Evolutionary conservation across 2,888 invertebrate genomes (phyloP).

Genomic region (Napeogenes inachia): DNA sequence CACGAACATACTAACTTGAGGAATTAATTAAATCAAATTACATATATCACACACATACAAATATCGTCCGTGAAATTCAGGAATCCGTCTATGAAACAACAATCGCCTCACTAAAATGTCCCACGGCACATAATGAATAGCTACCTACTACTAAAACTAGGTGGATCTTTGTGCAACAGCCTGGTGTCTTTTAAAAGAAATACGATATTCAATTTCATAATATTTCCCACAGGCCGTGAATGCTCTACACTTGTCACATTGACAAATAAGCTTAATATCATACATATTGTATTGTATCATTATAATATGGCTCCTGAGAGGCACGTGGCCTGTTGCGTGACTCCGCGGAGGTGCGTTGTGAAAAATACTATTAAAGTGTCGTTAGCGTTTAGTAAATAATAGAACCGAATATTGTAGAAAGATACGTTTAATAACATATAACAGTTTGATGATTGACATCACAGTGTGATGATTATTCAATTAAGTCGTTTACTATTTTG

Average conservation of each 20-base stretch:
- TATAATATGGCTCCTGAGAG: constrained; percentile 14
- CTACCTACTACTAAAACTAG: constrained; percentile 75
- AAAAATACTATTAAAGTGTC: constrained; percentile 35
- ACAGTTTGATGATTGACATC: not conserved
- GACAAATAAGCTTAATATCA: constrained; percentile 74
- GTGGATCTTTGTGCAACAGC: constrained; percentile 77
- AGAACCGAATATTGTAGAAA: not conserved
- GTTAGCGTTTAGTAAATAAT: constrained; percentile 18
- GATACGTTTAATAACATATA: too few relatives aligned
- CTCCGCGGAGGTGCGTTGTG: constrained; percentile 48
- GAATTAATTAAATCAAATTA: constrained; percentile 1
- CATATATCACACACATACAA: constrained; percentile 13
- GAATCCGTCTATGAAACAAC: constrained; percentile 72
- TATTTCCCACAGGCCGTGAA: constrained; percentile 72
- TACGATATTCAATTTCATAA: constrained; percentile 77
- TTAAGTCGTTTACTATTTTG: too few relatives aligned
- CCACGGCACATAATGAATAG: constrained; percentile 77
- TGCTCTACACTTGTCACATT: constrained; percentile 50
- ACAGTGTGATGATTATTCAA: too few relatives aligned
- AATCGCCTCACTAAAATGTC: constrained; percentile 66
- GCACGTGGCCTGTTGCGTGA: constrained; percentile 35
- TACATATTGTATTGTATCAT: constrained; percentile 58
- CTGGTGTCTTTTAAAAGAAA: constrained; percentile 75
- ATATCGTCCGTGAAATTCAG: constrained; percentile 46
- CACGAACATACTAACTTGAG: not conserved